Evolutionary conservation across 1,140 invertebrate species (phyloP).

Genomic region (Mesaphorura yosii): DNA sequence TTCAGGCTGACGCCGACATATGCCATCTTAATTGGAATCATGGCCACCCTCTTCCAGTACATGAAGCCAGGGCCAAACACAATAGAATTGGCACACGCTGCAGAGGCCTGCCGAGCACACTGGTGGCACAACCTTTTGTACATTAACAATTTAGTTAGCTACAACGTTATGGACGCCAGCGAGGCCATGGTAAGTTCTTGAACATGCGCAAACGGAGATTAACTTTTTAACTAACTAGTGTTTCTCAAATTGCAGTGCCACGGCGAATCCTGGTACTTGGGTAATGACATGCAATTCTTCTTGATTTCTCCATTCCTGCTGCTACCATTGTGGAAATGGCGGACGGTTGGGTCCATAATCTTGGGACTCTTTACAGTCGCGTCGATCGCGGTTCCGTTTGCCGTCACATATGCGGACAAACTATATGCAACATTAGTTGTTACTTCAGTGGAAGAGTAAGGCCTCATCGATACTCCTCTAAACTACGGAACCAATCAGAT

Average conservation of each 20-base stretch:
- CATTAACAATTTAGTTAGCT: constrained; percentile 60
- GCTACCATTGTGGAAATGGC: constrained; percentile 32
- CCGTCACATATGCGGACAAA: constrained; percentile 3
- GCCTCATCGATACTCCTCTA: background rate
- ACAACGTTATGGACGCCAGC: constrained; percentile 35
- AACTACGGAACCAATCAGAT: background rate
- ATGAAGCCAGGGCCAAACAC: constrained; percentile 25
- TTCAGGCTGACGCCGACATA: constrained; percentile 58
- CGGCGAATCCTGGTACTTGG: constrained; percentile 69
- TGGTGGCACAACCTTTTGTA: constrained; percentile 32
- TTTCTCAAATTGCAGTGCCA: constrained; percentile 46
- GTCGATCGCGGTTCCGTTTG: constrained; percentile 16
- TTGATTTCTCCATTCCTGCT: constrained; percentile 44
- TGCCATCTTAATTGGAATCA: constrained; percentile 51
- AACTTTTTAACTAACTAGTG: too few species aligned
- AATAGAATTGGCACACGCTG: constrained; percentile 1
- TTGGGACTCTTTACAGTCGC: constrained; percentile 14
- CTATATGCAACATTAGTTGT: background rate
- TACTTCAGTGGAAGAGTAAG: constrained; percentile 3
- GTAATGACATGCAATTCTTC: constrained; percentile 69
- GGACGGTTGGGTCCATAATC: constrained; percentile 15
- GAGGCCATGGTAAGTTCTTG: too few species aligned
- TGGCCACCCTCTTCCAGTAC: constrained; percentile 44
- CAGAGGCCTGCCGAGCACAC: constrained; percentile 4
- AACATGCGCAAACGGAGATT: too few species aligned